Conservation (phyloP, 2,113 vertebrate species). For the Actinemys pallida region DNA sequence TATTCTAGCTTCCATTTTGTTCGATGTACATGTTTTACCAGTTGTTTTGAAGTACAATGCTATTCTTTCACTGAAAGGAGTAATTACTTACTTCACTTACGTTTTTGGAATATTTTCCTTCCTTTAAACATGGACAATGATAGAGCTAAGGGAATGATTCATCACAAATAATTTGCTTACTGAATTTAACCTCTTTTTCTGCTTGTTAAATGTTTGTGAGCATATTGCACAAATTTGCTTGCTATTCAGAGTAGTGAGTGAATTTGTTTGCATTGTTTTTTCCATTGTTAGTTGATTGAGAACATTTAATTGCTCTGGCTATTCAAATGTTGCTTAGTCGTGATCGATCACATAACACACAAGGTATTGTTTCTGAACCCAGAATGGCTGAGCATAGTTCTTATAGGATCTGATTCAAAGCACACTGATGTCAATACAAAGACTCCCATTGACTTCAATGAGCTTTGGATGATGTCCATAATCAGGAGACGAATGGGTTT, state of each 20-base stretch:
- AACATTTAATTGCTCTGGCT: rapidly evolving
- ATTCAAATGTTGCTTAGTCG: not conserved
- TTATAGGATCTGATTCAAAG: rapidly evolving
- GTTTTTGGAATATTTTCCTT: conserved; percentile 46
- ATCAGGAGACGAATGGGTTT: not conserved
- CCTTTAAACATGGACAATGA: conserved; percentile 33
- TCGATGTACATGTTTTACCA: not conserved
- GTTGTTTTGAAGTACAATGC: conserved; percentile 47
- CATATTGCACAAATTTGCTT: not conserved
- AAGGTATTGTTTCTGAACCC: rapidly evolving
- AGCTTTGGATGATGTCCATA: not conserved
- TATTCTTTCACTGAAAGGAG: conserved; percentile 60
- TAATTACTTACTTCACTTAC: conserved; percentile 61
- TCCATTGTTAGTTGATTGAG: rapidly evolving
- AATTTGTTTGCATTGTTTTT: not conserved
- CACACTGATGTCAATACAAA: not conserved
- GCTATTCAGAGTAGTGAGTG: not conserved
- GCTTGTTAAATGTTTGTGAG: conserved; percentile 3
- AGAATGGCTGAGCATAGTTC: not conserved
- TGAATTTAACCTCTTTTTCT: conserved; percentile 31
- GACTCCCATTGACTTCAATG: not conserved
- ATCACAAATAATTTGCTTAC: not conserved
- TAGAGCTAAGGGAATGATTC: conserved; percentile 2
- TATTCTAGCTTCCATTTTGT: conserved; percentile 31
- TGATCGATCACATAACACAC: not conserved